These are phyloP conservation scores for Orussus abietinus DNA, from an alignment of 1,140 invertebrate species.

Conservation along the genomic window DNA sequence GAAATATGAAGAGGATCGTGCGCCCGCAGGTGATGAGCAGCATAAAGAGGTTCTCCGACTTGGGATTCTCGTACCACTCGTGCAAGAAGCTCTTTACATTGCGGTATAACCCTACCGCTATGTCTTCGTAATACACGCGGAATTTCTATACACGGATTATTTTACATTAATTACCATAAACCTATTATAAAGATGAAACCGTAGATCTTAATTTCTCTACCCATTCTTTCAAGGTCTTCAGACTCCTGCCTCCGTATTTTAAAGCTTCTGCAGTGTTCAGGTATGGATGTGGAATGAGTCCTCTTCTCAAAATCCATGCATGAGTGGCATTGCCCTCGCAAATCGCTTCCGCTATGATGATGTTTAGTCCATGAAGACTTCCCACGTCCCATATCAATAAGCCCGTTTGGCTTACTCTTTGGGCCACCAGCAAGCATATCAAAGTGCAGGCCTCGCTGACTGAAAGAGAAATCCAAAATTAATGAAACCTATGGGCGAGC, in stretches of 20 bases:
- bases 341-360: slow-evolving; percentile 43
- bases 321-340: slow-evolving; percentile 43
- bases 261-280: slow-evolving; percentile 43
- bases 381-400: slow-evolving; percentile 31
- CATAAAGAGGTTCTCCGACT: slow-evolving; percentile 42
- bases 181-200: no score
- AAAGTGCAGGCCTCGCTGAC: slow-evolving; percentile 46
- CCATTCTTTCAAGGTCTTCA: slow-evolving; percentile 46
- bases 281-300: slow-evolving; percentile 40
- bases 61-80: slow-evolving; percentile 38
- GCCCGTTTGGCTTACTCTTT: slow-evolving; percentile 31
- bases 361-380: slow-evolving; percentile 26
- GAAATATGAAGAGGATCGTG: slow-evolving; percentile 49
- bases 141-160: slow-evolving; percentile 34
- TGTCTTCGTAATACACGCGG: slow-evolving; percentile 36
- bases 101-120: slow-evolving; percentile 30
- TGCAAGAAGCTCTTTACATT: slow-evolving; percentile 38
- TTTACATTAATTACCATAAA: neutral
- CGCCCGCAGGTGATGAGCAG: slow-evolving; percentile 45
- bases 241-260: slow-evolving; percentile 32
- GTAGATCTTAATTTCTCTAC: slow-evolving; percentile 30
- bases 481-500: no score
- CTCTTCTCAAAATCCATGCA: slow-evolving; percentile 32
- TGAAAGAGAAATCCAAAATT: slow-evolving; percentile 19
- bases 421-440: slow-evolving; percentile 47